These are phyloP conservation scores for Ctenochaetus hawaiiensis DNA, from an alignment of 2,797 vertebrate genomes.

Conservation along the genomic window DNA sequence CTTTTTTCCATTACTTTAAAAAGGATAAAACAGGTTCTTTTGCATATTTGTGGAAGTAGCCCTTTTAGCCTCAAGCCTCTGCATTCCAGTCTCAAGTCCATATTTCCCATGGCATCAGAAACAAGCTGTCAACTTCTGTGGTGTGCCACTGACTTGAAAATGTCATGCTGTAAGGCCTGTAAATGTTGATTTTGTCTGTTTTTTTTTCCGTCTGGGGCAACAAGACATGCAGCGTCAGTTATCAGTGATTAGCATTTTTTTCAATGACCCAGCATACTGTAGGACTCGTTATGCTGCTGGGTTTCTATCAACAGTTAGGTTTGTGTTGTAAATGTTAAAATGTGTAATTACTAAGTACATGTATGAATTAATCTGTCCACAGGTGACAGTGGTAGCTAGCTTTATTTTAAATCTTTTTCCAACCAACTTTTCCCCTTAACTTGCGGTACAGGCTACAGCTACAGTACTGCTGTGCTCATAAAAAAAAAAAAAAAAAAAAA, in stretches of 20 bases:
- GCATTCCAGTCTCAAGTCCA: neutral
- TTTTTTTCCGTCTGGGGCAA: neutral
- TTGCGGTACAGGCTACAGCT: neutral
- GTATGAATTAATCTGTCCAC: too few species aligned
- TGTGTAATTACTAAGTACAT: too few species aligned
- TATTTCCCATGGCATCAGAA: neutral
- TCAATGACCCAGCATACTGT: too few species aligned
- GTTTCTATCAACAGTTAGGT: too few species aligned
- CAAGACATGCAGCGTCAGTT: neutral
- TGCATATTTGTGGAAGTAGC: neutral
- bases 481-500: neutral
- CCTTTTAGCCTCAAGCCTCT: neutral
- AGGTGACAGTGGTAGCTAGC: slow-evolving; percentile 24
- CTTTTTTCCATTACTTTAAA: neutral
- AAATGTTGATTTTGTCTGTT: neutral
- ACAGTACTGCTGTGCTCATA: slow-evolving; percentile 2
- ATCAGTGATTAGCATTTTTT: too few species aligned
- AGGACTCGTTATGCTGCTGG: too few species aligned
- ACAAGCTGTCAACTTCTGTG: neutral
- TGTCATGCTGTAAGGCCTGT: neutral
- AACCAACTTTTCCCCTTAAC: slow-evolving; percentile 47
- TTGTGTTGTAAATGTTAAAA: too few species aligned
- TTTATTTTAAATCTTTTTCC: slow-evolving; percentile 17
- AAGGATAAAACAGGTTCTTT: neutral
- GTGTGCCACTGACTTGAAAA: neutral